Conservation (phyloP, 2,888 invertebrate genomes). For the Agrilus mali region DNA sequence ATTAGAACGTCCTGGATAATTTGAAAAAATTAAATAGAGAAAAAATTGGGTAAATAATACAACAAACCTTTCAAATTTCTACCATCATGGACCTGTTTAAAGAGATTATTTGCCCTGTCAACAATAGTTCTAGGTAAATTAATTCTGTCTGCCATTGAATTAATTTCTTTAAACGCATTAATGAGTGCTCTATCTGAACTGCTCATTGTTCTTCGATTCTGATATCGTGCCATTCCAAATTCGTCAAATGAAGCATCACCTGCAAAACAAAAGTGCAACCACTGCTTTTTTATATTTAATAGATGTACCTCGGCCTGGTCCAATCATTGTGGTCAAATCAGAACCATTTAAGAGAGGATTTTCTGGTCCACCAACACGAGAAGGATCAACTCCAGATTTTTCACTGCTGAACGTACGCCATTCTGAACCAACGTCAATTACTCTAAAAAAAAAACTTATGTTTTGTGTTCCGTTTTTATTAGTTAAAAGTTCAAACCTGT, state of each 20-base stretch:
- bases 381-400: conserved; percentile 91
- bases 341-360: conserved; percentile 92
- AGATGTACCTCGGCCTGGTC: conserved; percentile 39
- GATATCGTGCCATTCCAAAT: conserved; percentile 68
- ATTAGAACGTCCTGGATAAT: conserved; percentile 55
- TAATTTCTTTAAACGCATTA: conserved; percentile 94
- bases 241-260: conserved; percentile 78
- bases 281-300: conserved; percentile 24
- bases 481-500: conserved; percentile 51
- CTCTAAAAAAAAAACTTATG: conserved; percentile 41
- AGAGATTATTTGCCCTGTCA: conserved; percentile 90
- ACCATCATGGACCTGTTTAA: conserved; percentile 97
- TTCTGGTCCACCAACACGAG: conserved; percentile 99
- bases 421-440: conserved; percentile 99
- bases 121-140: conserved; percentile 95
- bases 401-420: conserved; percentile 99
- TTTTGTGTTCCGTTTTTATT: conserved; percentile 3
- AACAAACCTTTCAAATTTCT: conserved; percentile 75
- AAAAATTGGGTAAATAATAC: not conserved
- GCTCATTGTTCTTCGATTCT: conserved; percentile 69
- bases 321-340: conserved; percentile 95
- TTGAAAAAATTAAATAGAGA: not conserved
- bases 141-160: conserved; percentile 95
- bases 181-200: conserved; percentile 91
- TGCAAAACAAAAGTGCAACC: conserved; percentile 24